Evolutionary conservation across 2,797 vertebrate species (phyloP).

Genomic region (Hipposideros larvatus): DNA sequence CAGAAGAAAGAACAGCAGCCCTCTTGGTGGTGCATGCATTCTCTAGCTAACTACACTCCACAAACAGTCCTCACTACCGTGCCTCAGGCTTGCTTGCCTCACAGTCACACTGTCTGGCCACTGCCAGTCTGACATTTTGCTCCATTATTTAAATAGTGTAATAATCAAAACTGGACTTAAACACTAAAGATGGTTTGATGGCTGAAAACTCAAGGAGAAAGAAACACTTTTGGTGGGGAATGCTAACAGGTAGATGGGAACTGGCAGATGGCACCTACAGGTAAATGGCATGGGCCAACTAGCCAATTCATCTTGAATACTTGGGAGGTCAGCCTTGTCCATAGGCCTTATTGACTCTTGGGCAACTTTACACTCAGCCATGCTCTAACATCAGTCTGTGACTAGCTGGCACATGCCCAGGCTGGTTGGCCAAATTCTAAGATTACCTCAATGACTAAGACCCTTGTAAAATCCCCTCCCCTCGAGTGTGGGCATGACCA

Average conservation of each 20-base stretch:
- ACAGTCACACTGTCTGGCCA: background rate
- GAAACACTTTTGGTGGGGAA: background rate
- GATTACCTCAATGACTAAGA: background rate
- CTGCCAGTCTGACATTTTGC: background rate
- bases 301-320: background rate
- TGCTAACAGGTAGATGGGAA: background rate
- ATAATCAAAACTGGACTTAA: background rate
- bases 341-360: background rate
- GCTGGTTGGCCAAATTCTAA: background rate
- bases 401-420: background rate
- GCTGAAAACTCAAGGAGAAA: background rate
- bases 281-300: background rate
- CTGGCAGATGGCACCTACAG: background rate
- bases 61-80: background rate
- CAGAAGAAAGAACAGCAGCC: background rate
- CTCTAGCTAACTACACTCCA: accelerated
- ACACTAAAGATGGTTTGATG: background rate
- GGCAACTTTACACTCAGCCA: background rate
- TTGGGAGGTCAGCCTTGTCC: too few species aligned
- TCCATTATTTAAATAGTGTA: background rate
- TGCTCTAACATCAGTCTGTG: background rate
- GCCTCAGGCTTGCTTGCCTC: background rate
- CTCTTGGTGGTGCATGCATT: accelerated
- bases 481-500: background rate
- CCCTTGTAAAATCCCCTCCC: too few species aligned